Conservation (phyloP, 2,888 invertebrate species). For the Torymus texanus region DNA sequence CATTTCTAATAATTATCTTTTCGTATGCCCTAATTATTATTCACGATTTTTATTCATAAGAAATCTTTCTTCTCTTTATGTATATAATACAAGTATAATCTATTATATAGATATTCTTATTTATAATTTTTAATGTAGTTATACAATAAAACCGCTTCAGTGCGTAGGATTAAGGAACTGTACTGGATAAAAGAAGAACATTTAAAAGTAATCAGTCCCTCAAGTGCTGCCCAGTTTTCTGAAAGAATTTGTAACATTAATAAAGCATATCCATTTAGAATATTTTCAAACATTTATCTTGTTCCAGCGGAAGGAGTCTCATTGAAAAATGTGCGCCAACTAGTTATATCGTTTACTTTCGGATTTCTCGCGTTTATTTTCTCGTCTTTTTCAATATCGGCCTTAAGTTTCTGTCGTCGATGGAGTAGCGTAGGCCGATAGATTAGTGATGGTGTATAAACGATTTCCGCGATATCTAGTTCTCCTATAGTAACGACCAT, state of each 20-base stretch:
- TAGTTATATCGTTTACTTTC: conserved; percentile 38
- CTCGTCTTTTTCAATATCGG: neutral
- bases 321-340: conserved; percentile 12
- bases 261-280: conserved; percentile 2
- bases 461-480: conserved; percentile 46
- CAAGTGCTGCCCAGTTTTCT: neutral
- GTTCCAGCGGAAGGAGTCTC: neutral
- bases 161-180: neutral
- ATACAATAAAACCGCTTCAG: too few relatives aligned
- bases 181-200: neutral
- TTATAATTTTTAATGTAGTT: too few relatives aligned
- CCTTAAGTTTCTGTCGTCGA: conserved; percentile 35
- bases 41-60: too few relatives aligned
- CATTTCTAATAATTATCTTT: too few relatives aligned
- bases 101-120: too few relatives aligned
- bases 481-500: conserved; percentile 47
- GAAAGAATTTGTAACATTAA: neutral
- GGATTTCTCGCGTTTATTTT: conserved; percentile 26
- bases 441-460: conserved; percentile 40
- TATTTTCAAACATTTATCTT: conserved; percentile 34
- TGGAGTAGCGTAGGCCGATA: conserved; percentile 40
- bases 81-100: too few relatives aligned
- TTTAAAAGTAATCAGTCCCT: conserved; percentile 1
- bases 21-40: too few relatives aligned
- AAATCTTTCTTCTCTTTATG: too few relatives aligned